Conservation (phyloP, 2,113 vertebrate species). For the Dendropsophus ebraccatus region DNA sequence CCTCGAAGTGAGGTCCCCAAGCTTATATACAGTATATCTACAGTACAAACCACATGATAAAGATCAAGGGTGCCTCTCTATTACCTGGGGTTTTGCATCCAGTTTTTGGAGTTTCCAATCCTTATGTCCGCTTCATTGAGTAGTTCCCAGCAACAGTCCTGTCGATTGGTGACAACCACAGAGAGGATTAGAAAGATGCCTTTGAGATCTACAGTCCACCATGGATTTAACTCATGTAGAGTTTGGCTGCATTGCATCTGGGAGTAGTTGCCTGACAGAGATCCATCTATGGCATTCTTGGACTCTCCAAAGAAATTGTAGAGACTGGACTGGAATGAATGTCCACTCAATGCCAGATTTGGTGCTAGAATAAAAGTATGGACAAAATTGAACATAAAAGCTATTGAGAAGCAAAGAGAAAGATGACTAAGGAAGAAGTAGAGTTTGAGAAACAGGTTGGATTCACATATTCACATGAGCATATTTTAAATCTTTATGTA, state of each 20-base stretch:
- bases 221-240: background rate
- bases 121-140: slow-evolving; percentile 58
- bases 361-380: slow-evolving; percentile 24
- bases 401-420: background rate
- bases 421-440: too few species aligned
- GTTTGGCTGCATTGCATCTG: slow-evolving; percentile 57
- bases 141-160: background rate
- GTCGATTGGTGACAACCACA: slow-evolving; percentile 50
- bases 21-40: too few species aligned
- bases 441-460: too few species aligned
- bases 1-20: too few species aligned
- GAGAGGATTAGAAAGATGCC: background rate
- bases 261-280: slow-evolving; percentile 39
- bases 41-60: too few species aligned
- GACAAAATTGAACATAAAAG: background rate
- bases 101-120: background rate
- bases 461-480: too few species aligned
- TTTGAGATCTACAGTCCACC: slow-evolving; percentile 54
- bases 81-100: slow-evolving; percentile 48
- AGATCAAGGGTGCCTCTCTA: too few species aligned
- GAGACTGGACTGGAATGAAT: slow-evolving; percentile 56
- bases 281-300: slow-evolving; percentile 58
- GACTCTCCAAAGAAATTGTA: slow-evolving; percentile 45
- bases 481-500: too few species aligned
- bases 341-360: slow-evolving; percentile 53